Evolutionary conservation across 35 echinoderm and acorn worm species (phyloP), one percentile per base, ranked within the genome.

Genomic region (Apostichopus parvimensis): DNA sequence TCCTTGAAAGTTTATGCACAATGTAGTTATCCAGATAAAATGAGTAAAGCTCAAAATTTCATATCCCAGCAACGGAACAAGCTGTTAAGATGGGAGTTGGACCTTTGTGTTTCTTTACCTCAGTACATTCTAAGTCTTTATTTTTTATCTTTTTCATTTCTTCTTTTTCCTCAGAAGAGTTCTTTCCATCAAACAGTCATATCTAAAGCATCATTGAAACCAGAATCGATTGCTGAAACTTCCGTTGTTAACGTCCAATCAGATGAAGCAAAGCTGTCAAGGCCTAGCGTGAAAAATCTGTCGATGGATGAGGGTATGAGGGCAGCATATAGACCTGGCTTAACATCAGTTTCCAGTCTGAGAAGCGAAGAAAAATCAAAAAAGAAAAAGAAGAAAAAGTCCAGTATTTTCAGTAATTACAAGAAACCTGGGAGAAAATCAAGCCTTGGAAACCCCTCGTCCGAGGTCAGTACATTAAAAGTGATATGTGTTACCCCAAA

Each of bases 371-470:
- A 52, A 58, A 84, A 56, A 21, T 23, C 54, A 62, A 58, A 15
- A 20, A 84, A 58, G 23, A 56, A 84, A 59, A 84, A 82, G 17
- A 82, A 82, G 79, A 82, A 84, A 59, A 84, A 84, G 53, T 58
- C 56, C 55, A 84, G 81, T 58, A 84, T 84, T 20, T 84, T 84
- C 56, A 84, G 81, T 59, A 84, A 58, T 84, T 84, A 84, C 81
- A 84, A 84, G 56, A 84, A 84, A 84, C 81, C 81, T 8, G 53
- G 21, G 58, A 59, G 23, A 58, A 57, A 7, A 20, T 75, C 71
- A 75, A 75, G 71, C n/a, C 17, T 75, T 75, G 71, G 71, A 75
- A 5, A 14, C n/a, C 71, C 12, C n/a, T 75, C 71, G 7, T 4
- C 71, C 24, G 71, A 75, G 71, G 71, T 75, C 12, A n/a, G 71